A percentile compares a stretch with the other conserved stretches of the same genome.
Conservation (phyloP, 2,797 vertebrate genomes). For the Acanthurus tractus region DNA sequence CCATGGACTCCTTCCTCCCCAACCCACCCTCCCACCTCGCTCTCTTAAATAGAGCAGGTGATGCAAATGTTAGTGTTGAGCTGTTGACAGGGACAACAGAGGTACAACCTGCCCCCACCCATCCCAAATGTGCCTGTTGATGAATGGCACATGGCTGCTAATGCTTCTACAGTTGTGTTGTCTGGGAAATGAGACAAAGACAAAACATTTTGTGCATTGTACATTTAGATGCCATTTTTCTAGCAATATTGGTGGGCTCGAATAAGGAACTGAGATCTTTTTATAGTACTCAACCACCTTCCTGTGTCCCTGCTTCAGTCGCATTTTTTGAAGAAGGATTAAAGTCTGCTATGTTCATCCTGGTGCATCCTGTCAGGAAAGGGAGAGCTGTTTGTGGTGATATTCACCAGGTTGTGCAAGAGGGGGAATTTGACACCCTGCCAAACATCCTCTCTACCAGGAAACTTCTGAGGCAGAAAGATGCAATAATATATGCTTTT, state of each 20-base stretch:
- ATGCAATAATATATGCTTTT: conserved; percentile 37
- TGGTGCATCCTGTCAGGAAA: conserved; percentile 31
- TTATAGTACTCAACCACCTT: conserved; percentile 48
- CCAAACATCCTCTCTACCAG: conserved; percentile 32
- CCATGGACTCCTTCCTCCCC: conserved; percentile 2
- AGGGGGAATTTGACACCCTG: conserved; percentile 39
- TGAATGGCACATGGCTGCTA: conserved; percentile 65
- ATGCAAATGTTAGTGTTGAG: conserved; percentile 61
- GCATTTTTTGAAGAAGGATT: conserved; percentile 43
- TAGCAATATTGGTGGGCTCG: conserved; percentile 45
- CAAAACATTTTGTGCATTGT: conserved; percentile 26
- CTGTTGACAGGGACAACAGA: conserved; percentile 62
- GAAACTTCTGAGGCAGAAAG: conserved; percentile 39
- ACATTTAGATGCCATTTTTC: conserved; percentile 47
- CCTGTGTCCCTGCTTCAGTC: conserved; percentile 40
- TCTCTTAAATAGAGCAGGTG: conserved; percentile 58
- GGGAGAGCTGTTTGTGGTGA: conserved; percentile 24
- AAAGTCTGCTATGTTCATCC: conserved; percentile 27
- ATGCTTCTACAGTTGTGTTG: conserved; percentile 53
- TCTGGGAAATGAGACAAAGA: conserved; percentile 62
- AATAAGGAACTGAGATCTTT: conserved; percentile 44
- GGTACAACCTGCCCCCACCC: conserved; percentile 68
- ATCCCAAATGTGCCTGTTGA: conserved; percentile 67
- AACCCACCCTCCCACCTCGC: conserved; percentile 31
- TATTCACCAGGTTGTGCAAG: conserved; percentile 32